Evolutionary conservation across 2,888 invertebrate species (phyloP), one percentile per base, ranked within the genome.

Genomic region (Alviniconcha strummeri): DNA sequence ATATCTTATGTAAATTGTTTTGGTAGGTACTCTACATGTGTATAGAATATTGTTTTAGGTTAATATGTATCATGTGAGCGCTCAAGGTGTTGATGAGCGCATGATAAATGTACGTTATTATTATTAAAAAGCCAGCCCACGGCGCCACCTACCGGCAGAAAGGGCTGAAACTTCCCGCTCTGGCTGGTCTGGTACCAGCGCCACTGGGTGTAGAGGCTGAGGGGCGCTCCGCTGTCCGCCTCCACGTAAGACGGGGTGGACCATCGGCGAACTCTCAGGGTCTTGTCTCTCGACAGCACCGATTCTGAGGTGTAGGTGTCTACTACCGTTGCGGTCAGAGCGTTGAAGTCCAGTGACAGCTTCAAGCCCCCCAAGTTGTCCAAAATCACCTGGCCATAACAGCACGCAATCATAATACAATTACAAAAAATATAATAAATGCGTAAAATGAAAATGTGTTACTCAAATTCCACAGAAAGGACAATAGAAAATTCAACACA

Each of bases 181-280:
- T 17, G 17, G 19, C 56, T 11, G 56, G 4, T 9, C 9, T 17
- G 56, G 56, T 74, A 81, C 81, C 81, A 81, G 17, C 54, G 8
- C 81, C 81, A 81, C 81, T 81, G 81, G 5, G 81, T 75, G 75
- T 81, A 81, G 74, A 75, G 54, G 64, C 36, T 74, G 57, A 81
- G 57, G 56, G 75, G 57, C 13, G 75, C n/a, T 0, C 7, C 64
- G 17, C 56, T 15, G 7, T 81, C 81, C 1, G 74, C 56, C 0
- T 81, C 75, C 54, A 81, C 60, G 54, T 81, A 81, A 2, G 81
- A 81, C 11, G 74, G 72, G 4, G 75, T 81, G 55, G 81, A 81
- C 75, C 74, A 81, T 8, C 81, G 74, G 4, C 64, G 81, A 17
- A 81, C 15, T 60, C 19, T 36, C 17, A 74, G 75, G 7, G 13